These are phyloP conservation scores for Aleiodes alternator DNA, from an alignment of 2,888 invertebrate genomes.

Conservation along the genomic window DNA sequence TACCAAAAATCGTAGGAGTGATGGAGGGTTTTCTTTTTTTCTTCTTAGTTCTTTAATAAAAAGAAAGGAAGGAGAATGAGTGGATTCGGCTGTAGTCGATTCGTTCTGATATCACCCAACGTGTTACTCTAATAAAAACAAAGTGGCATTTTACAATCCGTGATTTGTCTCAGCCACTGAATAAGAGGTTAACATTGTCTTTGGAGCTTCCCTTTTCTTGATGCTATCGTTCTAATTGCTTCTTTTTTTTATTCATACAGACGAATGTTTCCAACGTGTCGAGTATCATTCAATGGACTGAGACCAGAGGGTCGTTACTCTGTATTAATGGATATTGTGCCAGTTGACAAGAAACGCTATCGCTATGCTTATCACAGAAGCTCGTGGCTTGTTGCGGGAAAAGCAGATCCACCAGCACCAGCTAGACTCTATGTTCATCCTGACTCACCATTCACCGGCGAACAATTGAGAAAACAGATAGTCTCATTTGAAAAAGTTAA, in stretches of 20 bases:
- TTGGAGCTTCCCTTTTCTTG: background rate
- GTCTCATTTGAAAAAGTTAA: conserved; percentile 99
- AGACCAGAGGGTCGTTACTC: conserved; percentile 91
- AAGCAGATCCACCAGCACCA: conserved; percentile 97
- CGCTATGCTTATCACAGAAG: conserved; percentile 99
- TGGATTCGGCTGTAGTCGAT: conserved; percentile 24
- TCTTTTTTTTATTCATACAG: conserved; percentile 76
- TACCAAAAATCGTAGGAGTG: conserved; percentile 26
- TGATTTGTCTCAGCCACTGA: conserved; percentile 33
- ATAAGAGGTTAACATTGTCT: conserved; percentile 42
- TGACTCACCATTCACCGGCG: conserved; percentile 96
- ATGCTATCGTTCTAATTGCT: conserved; percentile 18
- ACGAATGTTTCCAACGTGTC: conserved; percentile 98
- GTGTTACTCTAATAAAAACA: conserved; percentile 14
- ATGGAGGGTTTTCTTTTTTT: conserved; percentile 14
- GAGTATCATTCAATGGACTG: conserved; percentile 93
- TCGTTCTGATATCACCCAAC: conserved; percentile 8
- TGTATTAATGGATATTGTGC: conserved; percentile 96
- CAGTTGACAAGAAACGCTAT: conserved; percentile 97
- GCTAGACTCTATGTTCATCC: conserved; percentile 96
- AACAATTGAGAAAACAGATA: conserved; percentile 96
- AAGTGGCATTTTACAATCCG: conserved; percentile 20
- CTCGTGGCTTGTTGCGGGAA: conserved; percentile 98
- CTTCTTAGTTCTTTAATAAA: background rate
- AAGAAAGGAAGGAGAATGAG: background rate